Conservation (phyloP, 2,888 invertebrate species). For the Lissonota sp. region DNA sequence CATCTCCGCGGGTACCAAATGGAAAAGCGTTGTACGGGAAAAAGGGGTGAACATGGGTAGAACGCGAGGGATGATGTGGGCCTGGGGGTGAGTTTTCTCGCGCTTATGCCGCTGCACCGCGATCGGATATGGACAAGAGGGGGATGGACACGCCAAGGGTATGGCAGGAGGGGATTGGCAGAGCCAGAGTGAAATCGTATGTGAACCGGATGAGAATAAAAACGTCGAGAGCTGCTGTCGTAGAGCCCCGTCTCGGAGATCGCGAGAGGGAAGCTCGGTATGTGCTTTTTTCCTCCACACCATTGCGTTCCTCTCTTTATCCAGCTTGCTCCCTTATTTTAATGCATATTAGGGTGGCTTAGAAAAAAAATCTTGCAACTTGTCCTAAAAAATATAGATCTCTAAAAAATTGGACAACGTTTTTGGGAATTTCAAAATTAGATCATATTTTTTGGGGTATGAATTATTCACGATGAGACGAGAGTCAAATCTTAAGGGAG, state of each 20-base stretch:
- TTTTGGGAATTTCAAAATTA: too few relatives aligned
- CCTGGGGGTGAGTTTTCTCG: conserved; percentile 10
- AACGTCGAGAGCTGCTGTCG: conserved; percentile 60
- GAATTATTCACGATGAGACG: too few relatives aligned
- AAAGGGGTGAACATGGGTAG: conserved; percentile 36
- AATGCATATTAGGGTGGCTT: too few relatives aligned
- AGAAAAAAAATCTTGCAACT: too few relatives aligned
- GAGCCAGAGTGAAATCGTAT: conserved; percentile 67
- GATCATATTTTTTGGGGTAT: too few relatives aligned
- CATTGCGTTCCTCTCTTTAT: neutral
- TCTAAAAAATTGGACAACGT: too few relatives aligned
- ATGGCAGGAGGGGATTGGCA: conserved; percentile 29
- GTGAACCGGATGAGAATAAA: conserved; percentile 66
- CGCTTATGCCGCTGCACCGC: conserved; percentile 29
- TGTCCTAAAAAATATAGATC: too few relatives aligned
- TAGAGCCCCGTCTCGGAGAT: conserved; percentile 47
- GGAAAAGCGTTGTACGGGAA: conserved; percentile 75
- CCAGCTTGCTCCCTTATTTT: neutral
- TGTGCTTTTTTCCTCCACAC: neutral
- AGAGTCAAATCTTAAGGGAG: too few relatives aligned
- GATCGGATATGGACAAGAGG: neutral
- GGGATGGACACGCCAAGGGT: neutral
- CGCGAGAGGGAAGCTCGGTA: neutral
- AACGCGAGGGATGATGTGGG: conserved; percentile 7
- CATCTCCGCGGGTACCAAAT: conserved; percentile 70